These are phyloP conservation scores for Crenichthys baileyi DNA, from an alignment of 2,797 vertebrate genomes.

Conservation along the genomic window DNA sequence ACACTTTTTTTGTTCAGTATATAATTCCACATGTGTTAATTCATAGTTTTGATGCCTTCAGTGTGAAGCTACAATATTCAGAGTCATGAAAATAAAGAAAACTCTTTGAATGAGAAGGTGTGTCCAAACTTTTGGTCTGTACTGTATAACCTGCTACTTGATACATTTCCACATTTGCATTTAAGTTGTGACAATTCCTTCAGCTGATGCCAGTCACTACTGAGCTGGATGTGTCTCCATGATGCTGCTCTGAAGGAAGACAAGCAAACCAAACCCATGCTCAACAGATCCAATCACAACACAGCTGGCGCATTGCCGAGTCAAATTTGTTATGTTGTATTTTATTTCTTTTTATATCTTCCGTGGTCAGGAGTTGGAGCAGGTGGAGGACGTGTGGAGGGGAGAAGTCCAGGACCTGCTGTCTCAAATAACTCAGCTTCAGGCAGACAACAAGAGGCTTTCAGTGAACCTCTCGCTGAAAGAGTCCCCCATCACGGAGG, in stretches of 20 bases:
- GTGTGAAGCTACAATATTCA: no score
- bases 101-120: no score
- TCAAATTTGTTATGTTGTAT: not conserved
- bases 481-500: conserved; percentile 81
- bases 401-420: conserved; percentile 91
- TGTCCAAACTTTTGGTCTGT: no score
- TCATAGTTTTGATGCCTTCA: no score
- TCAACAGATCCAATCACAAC: not conserved
- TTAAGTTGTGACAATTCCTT: not conserved
- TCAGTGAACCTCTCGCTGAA: conserved; percentile 84
- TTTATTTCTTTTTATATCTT: not conserved
- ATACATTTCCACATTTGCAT: not conserved
- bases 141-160: not conserved
- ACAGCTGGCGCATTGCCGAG: not conserved
- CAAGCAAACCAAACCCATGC: not conserved
- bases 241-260: not conserved
- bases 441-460: conserved; percentile 90
- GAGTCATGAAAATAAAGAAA: no score
- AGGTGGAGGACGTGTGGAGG: conserved; percentile 92
- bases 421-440: conserved; percentile 89
- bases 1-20: no score
- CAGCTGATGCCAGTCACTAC: not conserved
- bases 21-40: no score
- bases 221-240: not conserved
- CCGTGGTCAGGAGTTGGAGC: conserved; percentile 86